These are phyloP conservation scores for Chrysochloris asiatica DNA, from an alignment of 2,113 vertebrate species.

Conservation along the genomic window DNA sequence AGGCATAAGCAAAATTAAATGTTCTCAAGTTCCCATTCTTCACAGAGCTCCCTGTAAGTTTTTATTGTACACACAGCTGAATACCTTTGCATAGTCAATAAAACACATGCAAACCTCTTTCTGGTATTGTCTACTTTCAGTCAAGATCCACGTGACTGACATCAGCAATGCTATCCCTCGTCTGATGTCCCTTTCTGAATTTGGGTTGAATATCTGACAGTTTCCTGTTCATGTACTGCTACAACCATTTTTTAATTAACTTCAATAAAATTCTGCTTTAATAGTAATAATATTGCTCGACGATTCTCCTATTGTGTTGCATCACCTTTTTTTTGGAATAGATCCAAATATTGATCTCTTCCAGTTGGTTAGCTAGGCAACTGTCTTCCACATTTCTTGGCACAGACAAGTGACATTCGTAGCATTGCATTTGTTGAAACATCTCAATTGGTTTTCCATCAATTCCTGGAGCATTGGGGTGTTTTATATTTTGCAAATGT, in stretches of 20 bases:
- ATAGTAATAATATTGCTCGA: not conserved
- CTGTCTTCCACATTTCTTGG: not conserved
- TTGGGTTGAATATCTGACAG: not conserved
- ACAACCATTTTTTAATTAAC: not conserved
- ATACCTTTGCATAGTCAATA: not conserved
- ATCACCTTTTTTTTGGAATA: not conserved
- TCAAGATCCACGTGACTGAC: not conserved
- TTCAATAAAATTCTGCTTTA: not conserved
- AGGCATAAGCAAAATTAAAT: not conserved
- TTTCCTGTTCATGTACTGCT: not conserved
- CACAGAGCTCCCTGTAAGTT: not conserved
- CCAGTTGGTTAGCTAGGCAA: not conserved
- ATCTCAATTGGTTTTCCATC: not conserved
- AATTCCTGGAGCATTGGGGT: not conserved
- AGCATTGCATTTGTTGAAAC: not conserved
- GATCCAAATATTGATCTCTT: not conserved
- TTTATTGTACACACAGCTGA: not conserved
- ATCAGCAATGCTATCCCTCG: not conserved
- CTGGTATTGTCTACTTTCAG: not conserved
- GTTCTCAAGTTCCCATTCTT: not conserved
- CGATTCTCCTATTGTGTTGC: not conserved
- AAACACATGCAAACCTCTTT: not conserved
- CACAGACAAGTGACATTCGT: not conserved
- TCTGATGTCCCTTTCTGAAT: not conserved
- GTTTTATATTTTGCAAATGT: not conserved